A percentile compares a stretch with the other conserved stretches of the same genome.
phyloP scores from a whole-genome alignment of 2,113 vertebrate species.

The Ginglymostoma cirratum region DNA sequence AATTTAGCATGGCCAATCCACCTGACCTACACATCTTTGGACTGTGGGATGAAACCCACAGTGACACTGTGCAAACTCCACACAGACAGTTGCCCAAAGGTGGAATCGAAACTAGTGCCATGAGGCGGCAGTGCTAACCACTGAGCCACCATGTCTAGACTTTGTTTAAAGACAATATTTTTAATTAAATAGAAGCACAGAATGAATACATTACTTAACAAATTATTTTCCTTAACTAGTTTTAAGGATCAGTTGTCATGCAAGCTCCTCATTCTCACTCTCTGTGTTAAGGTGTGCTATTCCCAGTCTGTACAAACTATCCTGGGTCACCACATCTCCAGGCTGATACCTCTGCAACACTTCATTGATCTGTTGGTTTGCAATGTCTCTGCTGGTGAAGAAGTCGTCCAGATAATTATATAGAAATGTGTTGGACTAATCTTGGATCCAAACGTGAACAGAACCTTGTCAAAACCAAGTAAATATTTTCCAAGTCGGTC shows the following conservation, averaged over 20 bases:
- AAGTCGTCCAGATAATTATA: slow-evolving; percentile 92
- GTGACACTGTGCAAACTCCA: too few species aligned
- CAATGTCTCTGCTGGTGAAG: slow-evolving; percentile 83
- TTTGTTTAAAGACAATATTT: not conserved
- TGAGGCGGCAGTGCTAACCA: too few species aligned
- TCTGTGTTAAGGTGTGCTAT: slow-evolving; percentile 91
- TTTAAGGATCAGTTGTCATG: slow-evolving; percentile 48
- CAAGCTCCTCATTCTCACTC: slow-evolving; percentile 55
- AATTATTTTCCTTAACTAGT: slow-evolving; percentile 4
- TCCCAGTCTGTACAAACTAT: slow-evolving; percentile 82
- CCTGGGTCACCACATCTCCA: slow-evolving; percentile 88
- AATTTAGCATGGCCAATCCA: too few species aligned
- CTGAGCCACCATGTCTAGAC: not conserved
- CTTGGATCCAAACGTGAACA: not conserved
- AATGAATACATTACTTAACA: slow-evolving; percentile 32
- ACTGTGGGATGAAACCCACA: too few species aligned
- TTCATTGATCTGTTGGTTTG: slow-evolving; percentile 82
- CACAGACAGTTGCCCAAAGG: too few species aligned
- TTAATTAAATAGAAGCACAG: slow-evolving; percentile 42
- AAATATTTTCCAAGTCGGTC: not conserved
- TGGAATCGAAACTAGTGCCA: too few species aligned
- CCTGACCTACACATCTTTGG: too few species aligned
- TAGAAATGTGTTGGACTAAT: slow-evolving; percentile 58
- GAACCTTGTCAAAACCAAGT: not conserved
- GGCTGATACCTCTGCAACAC: slow-evolving; percentile 84